Conservation (phyloP, 2,797 vertebrate species). For the Thripadectes ignobilis region DNA sequence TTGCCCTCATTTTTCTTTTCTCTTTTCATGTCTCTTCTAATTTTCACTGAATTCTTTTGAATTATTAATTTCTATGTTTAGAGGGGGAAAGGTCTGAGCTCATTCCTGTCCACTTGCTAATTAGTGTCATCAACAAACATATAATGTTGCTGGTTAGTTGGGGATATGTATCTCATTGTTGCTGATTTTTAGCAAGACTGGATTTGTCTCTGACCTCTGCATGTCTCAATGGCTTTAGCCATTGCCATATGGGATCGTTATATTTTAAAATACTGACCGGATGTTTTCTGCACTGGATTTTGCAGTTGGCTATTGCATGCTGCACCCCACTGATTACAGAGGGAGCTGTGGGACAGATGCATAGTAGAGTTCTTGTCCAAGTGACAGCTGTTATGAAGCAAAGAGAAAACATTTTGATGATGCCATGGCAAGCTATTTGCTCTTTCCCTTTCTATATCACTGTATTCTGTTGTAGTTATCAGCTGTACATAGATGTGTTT, state of each 20-base stretch:
- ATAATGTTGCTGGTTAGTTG: not conserved
- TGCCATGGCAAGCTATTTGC: not conserved
- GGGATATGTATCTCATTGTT: not conserved
- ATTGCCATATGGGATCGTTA: not conserved
- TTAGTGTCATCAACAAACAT: not conserved
- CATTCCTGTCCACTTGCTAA: not conserved
- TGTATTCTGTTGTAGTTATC: not conserved
- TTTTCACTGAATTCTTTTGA: not conserved
- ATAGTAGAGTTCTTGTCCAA: not conserved
- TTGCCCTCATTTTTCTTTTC: not conserved
- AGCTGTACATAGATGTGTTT: not conserved
- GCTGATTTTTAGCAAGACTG: not conserved
- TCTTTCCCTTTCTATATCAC: not conserved
- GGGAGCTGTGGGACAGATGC: not conserved
- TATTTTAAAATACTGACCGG: not conserved
- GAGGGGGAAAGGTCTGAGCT: not conserved
- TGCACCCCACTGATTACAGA: not conserved
- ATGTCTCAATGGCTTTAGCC: not conserved
- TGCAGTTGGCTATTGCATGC: not conserved
- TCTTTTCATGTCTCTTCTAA: not conserved
- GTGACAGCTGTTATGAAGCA: not conserved
- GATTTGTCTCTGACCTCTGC: not conserved
- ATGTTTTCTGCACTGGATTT: not conserved
- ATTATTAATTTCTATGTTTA: not conserved
- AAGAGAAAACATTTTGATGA: not conserved